Conservation (phyloP, 2,797 vertebrate genomes). For the Balearica regulorum region DNA sequence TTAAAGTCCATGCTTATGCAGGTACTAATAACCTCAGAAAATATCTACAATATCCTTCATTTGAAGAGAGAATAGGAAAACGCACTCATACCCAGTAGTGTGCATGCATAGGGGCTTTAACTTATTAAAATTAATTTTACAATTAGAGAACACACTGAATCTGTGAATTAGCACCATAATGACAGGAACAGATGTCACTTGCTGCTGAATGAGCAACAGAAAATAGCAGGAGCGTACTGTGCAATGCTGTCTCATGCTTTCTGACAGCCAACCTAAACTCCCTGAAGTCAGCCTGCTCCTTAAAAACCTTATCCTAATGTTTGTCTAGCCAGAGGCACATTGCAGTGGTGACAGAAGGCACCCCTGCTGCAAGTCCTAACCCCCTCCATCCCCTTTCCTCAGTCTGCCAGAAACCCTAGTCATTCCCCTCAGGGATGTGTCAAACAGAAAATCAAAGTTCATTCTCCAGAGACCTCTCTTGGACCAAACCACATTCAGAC, state of each 20-base stretch:
- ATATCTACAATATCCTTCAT: not conserved
- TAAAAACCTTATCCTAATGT: not conserved
- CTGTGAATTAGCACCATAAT: not conserved
- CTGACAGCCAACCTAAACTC: not conserved
- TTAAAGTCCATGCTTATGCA: not conserved
- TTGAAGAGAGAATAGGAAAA: not conserved
- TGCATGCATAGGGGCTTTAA: not conserved
- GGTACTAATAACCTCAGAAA: not conserved
- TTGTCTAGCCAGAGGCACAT: not conserved
- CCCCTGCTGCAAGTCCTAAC: not conserved
- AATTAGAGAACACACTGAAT: not conserved
- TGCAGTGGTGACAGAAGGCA: conserved; percentile 8
- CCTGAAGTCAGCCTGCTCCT: not conserved
- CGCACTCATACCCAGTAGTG: not conserved
- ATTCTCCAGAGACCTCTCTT: not conserved
- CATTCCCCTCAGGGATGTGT: not conserved
- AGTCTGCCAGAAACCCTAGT: not conserved
- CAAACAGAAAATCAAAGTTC: not conserved
- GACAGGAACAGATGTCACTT: conserved; percentile 28
- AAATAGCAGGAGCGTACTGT: not conserved
- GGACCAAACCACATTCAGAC: not conserved
- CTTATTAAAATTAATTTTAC: conserved; percentile 3
- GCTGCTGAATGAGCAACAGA: conserved; percentile 13
- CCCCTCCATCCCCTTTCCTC: not conserved
- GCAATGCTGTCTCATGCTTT: not conserved